Evolutionary conservation across 1,140 invertebrate species (phyloP).

Genomic region (Chrysomallon squamiferum): DNA sequence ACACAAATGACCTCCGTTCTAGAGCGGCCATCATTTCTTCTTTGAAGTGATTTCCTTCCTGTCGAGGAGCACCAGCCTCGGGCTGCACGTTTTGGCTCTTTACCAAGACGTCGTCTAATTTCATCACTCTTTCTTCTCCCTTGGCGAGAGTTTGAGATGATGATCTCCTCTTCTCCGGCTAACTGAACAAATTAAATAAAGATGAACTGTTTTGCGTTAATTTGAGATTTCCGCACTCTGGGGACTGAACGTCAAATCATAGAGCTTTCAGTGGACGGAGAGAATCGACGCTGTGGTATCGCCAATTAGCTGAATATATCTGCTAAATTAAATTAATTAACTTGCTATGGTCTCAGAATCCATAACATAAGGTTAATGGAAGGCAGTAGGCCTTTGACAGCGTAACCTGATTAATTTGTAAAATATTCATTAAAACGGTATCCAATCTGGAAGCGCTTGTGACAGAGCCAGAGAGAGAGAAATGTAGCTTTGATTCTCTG

Average conservation of each 20-base stretch:
- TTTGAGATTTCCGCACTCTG: conserved; percentile 18
- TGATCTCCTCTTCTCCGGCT: background rate
- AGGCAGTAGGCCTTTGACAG: conserved; percentile 7
- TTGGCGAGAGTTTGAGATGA: conserved; percentile 13
- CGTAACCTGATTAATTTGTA: conserved; percentile 30
- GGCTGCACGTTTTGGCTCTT: background rate
- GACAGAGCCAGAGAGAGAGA: no score
- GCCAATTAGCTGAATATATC: conserved; percentile 32
- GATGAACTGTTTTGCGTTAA: conserved; percentile 32
- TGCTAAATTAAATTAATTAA: conserved; percentile 35
- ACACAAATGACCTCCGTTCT: no score
- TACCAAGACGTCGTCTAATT: conserved; percentile 5
- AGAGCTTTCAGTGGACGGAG: conserved; percentile 7
- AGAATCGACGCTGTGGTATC: conserved; percentile 16
- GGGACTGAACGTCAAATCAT: conserved; percentile 13
- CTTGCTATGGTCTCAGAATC: conserved; percentile 15
- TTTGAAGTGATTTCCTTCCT: no score
- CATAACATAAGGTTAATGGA: conserved; percentile 30
- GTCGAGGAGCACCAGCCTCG: no score
- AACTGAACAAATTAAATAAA: conserved; percentile 25
- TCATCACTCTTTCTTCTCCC: conserved; percentile 17
- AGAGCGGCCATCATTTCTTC: no score
- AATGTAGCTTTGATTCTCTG: no score
- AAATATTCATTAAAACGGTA: conserved; percentile 32
- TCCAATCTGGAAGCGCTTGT: conserved; percentile 18